Evolutionary conservation across 2,888 invertebrate species (phyloP).

Genomic region (Agriopis leucophaearia): DNA sequence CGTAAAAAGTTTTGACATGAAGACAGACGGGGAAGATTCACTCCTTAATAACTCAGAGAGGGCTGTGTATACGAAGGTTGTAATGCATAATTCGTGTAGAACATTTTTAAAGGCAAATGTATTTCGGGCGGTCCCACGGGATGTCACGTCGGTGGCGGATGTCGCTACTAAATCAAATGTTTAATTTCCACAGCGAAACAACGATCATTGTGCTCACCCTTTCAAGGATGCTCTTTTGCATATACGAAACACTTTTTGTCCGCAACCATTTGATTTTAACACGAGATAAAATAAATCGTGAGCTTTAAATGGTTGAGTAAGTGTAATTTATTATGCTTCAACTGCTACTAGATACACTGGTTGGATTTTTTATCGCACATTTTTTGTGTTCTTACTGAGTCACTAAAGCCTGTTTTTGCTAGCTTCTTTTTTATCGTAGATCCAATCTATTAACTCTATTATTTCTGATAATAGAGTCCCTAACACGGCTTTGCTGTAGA

Average conservation of each 20-base stretch:
- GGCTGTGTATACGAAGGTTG: constrained; percentile 31
- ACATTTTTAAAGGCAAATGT: constrained; percentile 64
- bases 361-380: constrained; percentile 35
- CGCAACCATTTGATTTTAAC: constrained; percentile 43
- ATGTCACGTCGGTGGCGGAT: constrained; percentile 67
- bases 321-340: constrained; percentile 45
- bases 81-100: constrained; percentile 67
- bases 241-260: constrained; percentile 40
- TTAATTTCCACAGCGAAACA: constrained; percentile 76
- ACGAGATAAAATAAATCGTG: constrained; percentile 45
- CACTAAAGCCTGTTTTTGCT: constrained; percentile 27
- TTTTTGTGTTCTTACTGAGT: constrained; percentile 35
- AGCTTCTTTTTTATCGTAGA: constrained; percentile 15
- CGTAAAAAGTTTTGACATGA: constrained; percentile 55
- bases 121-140: constrained; percentile 65
- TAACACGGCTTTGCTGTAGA: constrained; percentile 12
- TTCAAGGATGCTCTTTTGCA: constrained; percentile 54
- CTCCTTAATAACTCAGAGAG: constrained; percentile 48
- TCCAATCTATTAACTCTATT: constrained; percentile 31
- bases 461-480: constrained; percentile 23
- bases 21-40: constrained; percentile 50
- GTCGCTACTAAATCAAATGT: constrained; percentile 77
- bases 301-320: constrained; percentile 44
- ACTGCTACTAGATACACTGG: constrained; percentile 43
- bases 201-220: constrained; percentile 68